Conservation (phyloP, 2,797 vertebrate genomes). For the Atherinosoma microstoma region DNA sequence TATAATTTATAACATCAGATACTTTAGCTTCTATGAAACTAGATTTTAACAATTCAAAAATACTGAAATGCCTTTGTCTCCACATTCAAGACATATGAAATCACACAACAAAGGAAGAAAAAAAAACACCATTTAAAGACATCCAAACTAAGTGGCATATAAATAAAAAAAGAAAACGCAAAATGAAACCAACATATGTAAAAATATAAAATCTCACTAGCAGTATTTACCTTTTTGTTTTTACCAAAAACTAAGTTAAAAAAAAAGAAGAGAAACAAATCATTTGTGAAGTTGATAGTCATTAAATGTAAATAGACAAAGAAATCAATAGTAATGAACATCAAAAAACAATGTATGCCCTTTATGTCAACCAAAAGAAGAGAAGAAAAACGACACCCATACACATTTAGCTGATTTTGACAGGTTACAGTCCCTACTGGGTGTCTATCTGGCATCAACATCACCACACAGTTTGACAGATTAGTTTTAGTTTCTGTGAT, state of each 20-base stretch:
- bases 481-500: constrained; percentile 33
- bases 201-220: constrained; percentile 91
- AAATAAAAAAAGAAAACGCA: constrained; percentile 88
- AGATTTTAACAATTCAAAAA: constrained; percentile 99
- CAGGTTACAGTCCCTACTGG: constrained; percentile 64
- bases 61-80: constrained; percentile 95
- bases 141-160: constrained; percentile 93
- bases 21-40: constrained; percentile 99
- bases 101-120: constrained; percentile 88
- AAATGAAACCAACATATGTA: constrained; percentile 87
- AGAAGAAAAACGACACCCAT: constrained; percentile 38
- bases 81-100: constrained; percentile 90
- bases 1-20: constrained; percentile 99
- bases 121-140: constrained; percentile 89
- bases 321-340: constrained; percentile 72
- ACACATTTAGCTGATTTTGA: constrained; percentile 67
- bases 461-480: constrained; percentile 46
- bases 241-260: constrained; percentile 86
- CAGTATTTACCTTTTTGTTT: constrained; percentile 80
- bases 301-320: constrained; percentile 83
- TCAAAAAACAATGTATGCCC: constrained; percentile 80
- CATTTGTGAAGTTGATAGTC: constrained; percentile 84
- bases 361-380: constrained; percentile 71
- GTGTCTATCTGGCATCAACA: constrained; percentile 68
- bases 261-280: constrained; percentile 74